These are phyloP conservation scores for Tipula lateralis DNA, from an alignment of 2,888 invertebrate species.

Conservation along the genomic window DNA sequence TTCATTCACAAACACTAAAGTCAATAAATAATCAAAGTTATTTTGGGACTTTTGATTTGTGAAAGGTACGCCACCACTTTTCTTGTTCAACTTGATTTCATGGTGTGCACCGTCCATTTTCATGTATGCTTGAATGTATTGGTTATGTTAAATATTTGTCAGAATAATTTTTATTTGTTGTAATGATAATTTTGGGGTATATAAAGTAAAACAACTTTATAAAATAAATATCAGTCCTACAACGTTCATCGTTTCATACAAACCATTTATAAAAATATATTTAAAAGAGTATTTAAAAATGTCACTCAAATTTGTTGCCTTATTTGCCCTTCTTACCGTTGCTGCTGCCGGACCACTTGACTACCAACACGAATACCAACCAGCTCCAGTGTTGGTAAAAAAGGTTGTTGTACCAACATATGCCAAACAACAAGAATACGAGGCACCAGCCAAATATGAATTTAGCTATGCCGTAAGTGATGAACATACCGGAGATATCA, in stretches of 20 bases:
- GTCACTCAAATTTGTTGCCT: slow-evolving; percentile 37
- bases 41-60: neutral
- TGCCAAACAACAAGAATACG: slow-evolving; percentile 34
- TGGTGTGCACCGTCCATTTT: neutral
- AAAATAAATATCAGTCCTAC: neutral
- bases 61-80: neutral
- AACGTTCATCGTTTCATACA: neutral
- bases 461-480: too few species aligned
- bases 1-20: neutral
- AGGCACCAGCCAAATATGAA: too few species aligned
- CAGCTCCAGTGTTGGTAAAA: slow-evolving; percentile 28
- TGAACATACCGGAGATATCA: too few species aligned
- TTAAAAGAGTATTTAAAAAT: neutral
- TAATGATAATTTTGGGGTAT: neutral
- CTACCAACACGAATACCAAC: neutral
- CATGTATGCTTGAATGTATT: neutral
- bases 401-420: slow-evolving; percentile 32
- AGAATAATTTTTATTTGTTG: neutral
- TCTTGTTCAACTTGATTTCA: neutral
- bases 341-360: slow-evolving; percentile 39
- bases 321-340: slow-evolving; percentile 41
- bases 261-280: neutral
- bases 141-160: neutral
- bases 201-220: neutral
- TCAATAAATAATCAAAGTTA: neutral